phyloP scores from a whole-genome alignment of 2,888 invertebrate genomes.

The Nephrotoma guestfalica region DNA sequence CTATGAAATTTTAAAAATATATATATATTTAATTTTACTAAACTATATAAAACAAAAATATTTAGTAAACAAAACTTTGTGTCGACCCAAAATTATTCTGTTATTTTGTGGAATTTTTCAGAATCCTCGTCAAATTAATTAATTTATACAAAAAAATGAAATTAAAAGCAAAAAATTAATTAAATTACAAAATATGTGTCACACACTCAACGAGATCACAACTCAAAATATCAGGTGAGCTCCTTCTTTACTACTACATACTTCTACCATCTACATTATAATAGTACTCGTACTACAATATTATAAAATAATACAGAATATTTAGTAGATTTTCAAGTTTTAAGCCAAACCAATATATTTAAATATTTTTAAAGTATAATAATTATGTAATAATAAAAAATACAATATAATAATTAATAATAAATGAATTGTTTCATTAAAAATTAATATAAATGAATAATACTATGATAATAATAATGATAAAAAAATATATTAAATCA shows the following conservation, averaged over 20 bases:
- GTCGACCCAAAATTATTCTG: not conserved
- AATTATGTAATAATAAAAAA: not conserved
- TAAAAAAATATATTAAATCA: not conserved
- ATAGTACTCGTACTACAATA: not conserved
- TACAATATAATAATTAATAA: not conserved
- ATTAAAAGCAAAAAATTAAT: not conserved
- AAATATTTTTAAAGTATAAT: not conserved
- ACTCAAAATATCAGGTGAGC: not conserved
- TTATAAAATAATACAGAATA: not conserved
- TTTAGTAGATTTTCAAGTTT: not conserved
- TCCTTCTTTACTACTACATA: not conserved
- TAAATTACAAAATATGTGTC: not conserved
- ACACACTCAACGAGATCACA: not conserved
- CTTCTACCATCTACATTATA: not conserved
- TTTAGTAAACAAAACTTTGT: not conserved
- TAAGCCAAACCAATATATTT: not conserved
- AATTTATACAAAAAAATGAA: not conserved
- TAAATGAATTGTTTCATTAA: not conserved
- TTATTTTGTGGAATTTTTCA: constrained; percentile 6
- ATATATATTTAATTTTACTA: not conserved
- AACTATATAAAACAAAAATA: not conserved
- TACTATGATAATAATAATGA: not conserved
- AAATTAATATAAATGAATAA: not conserved
- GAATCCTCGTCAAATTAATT: constrained; percentile 2
- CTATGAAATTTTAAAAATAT: not conserved